These are phyloP conservation scores for Tachyglossus aculeatus DNA, from an alignment of 2,797 vertebrate genomes.

Conservation along the genomic window DNA sequence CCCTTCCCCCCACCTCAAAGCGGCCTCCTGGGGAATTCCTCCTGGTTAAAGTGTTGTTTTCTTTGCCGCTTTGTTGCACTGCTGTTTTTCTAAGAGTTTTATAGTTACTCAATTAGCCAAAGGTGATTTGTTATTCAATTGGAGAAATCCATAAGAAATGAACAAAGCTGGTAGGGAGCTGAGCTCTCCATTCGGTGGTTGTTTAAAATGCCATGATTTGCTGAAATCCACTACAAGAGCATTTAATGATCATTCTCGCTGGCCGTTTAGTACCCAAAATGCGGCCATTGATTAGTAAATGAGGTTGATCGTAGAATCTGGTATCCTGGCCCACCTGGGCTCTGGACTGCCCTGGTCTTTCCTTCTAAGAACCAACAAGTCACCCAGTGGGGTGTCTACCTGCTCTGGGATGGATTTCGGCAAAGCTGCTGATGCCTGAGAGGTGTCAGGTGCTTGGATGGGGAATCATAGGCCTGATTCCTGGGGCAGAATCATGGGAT, in stretches of 20 bases:
- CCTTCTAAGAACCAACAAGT: no score
- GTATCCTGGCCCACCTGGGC: conserved; percentile 11
- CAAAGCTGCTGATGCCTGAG: conserved; percentile 30
- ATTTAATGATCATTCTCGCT: conserved; percentile 56
- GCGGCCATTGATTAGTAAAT: conserved; percentile 57
- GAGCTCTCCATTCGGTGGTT: not conserved
- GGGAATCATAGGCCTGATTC: no score
- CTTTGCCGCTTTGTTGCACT: not conserved
- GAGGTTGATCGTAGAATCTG: conserved; percentile 35
- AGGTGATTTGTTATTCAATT: conserved; percentile 50
- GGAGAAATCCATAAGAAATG: conserved; percentile 23
- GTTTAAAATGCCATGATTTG: conserved; percentile 39
- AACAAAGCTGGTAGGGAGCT: conserved; percentile 32
- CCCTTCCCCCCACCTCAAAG: not conserved
- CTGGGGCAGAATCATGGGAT: no score
- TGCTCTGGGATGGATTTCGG: not conserved
- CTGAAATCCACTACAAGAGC: conserved; percentile 33
- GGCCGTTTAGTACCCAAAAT: conserved; percentile 45
- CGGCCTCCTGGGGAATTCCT: conserved; percentile 56
- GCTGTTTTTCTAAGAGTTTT: conserved; percentile 31
- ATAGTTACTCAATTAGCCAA: conserved; percentile 8
- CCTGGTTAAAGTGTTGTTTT: not conserved
- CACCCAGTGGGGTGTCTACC: not conserved
- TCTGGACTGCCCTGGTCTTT: not conserved
- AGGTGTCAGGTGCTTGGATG: no score